Evolutionary conservation across 1,140 invertebrate species (phyloP), one percentile per base, ranked within the genome.

Genomic region (Cherax quadricarinatus): DNA sequence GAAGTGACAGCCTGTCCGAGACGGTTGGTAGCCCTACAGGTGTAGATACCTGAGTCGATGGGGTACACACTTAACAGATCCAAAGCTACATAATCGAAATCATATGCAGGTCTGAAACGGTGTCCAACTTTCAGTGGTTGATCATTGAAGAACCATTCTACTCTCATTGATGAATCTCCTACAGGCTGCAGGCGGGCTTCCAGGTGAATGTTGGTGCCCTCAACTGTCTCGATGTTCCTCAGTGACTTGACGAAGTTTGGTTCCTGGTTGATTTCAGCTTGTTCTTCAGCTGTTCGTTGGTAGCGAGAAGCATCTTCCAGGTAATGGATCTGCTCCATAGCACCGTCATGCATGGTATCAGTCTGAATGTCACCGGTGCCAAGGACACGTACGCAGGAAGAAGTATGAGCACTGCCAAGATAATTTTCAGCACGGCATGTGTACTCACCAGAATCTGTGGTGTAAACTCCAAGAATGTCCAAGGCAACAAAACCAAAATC

Each of bases 141-240:
- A 78, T 98, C 98, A 95, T 99, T 99, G 48, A 98, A 97, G 94
- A 99, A 98, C 99, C 99, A 99, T 94, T 99, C 98, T 7, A 99
- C 97, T 95, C 96, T 97, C 98, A 99, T 99, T 9, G 97, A 97
- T 0, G 98, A 97, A 95, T 99, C 99, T 53, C 98, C 98, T 86
- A 99, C 97, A 7, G 99, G 99, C 94, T 98, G 97, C 60, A 99
- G 95, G 87, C 98, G 97, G 94, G 98, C 98, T 95, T 99, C 98
- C 94, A 99, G 96, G 95, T 99, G 98, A 60, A 99, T 97, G 94
- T 98, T 98, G 0, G 97, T 98, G 70, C 98, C 96, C 96, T 99
- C 98, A 87, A 98, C 96, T 0, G 98, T 98, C 95, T 98, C 98
- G 92, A 98, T 97, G 94, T 98, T 98, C 94, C 98, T 98, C 92